Evolutionary conservation across 2,113 vertebrate species (phyloP), one percentile per base, ranked within the genome.

Genomic region (Rhinoderma darwinii): DNA sequence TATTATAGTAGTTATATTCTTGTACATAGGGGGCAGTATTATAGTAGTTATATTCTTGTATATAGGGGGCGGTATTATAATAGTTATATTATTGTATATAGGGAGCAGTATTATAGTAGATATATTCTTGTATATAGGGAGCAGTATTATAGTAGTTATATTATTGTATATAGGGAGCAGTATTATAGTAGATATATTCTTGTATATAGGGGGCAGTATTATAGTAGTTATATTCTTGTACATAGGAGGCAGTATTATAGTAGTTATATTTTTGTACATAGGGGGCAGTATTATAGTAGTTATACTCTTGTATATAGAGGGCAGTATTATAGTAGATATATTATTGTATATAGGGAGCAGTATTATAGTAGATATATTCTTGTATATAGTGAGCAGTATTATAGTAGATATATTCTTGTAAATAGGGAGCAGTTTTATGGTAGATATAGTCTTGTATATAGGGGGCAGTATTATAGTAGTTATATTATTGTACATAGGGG

Each of bases 221-320:
- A 66, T 68, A 68, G 63, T 68, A 68, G 63, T 68, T 68, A 68
- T 66, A 68, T 68, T 68, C 30, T 20, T 68, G 63, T 68, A 68
- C 11, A 68, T 35, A 68, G 63, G 30, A 8, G 30, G 66, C 15
- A 37, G 66, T 35, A 68, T 68, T 68, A 68, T 35, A 68, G 32
- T 37, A 68, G 30, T 68, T 68, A 68, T 35, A 68, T 35, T 63
- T 27, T 63, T 63, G 59, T 63, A 63, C 59, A 63, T 63, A 30
- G n/a, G n/a, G 2, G 59, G 27, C 27, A 59, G 27, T 66, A 17
- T 66, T 37, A 70, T 37, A 70, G 66, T 70, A 70, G 66, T 70
- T 70, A 70, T 70, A 70, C 39, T 70, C 66, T 35, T 70, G 32
- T 70, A 37, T 1, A 70, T 37, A 66, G 32, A 18, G 8, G 66